Evolutionary conservation across 2,113 vertebrate genomes (phyloP), one percentile per base, ranked within the genome.

Genomic region (Lampris megalopsis): DNA sequence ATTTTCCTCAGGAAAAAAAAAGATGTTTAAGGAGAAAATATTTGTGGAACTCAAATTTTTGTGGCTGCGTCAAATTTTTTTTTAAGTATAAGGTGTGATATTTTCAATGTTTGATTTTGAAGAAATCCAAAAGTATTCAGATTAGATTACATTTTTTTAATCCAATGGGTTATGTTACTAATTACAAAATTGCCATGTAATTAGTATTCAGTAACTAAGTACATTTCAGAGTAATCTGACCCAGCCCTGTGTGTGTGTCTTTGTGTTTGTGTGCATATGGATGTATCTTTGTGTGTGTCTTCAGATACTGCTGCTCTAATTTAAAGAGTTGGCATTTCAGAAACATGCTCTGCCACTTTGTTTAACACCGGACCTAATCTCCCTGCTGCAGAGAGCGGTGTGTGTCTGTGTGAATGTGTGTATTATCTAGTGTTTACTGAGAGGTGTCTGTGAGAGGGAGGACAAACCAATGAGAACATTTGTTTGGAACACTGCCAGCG

Each of bases 321-420:
- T 24, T 90, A 90, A 89, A 89, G 86, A 86, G 80, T 77, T 83
- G 83, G 71, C 79, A 80, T 87, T 81, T 90, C 78, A 77, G 65
- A 79, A 86, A 79, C 72, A 75, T 81, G 72, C 69, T 82, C 70
- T 77, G 74, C 68, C 78, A 81, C 89, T 90, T 90, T 93, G 90
- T 92, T 90, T 82, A 87, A 89, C 89, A 89, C 60, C 71, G 77
- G 59, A 61, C 63, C 79, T 91, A 87, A 91, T 91, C 88, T 87
- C 58, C 6, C 56, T 11, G 59, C 73, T 76, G 78, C 81, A 90
- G 71, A 84, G 75, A 59, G 49, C 36, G 37, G 38, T 52, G 37
- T 66, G 63, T 50, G 9, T 38, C 48, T 77, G 62, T 50, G 40
- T 66, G 56, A 71, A 58, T 54, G 69, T 50, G 59, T 59, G 43